Evolutionary conservation across 2,113 vertebrate species (phyloP).

Genomic region (Dasypus novemcinctus): DNA sequence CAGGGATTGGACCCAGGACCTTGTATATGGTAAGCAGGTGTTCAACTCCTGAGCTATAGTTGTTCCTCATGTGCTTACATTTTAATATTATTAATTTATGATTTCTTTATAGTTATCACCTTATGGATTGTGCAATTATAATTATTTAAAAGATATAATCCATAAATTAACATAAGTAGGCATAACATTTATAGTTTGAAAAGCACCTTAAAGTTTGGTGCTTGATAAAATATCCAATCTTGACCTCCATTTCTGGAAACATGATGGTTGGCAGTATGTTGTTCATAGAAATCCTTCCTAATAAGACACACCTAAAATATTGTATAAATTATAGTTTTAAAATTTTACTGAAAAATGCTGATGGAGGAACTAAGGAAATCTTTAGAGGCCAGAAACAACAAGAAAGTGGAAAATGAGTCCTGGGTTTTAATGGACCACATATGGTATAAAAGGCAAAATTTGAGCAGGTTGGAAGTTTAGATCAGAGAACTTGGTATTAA

Average conservation of each 20-base stretch:
- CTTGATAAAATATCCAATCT: not conserved
- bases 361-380: not conserved
- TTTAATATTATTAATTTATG: not conserved
- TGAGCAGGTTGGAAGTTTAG: not conserved
- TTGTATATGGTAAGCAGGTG: too few relatives aligned
- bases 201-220: not conserved
- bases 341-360: not conserved
- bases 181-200: not conserved
- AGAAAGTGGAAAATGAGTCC: not conserved
- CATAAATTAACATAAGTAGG: not conserved
- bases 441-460: not conserved
- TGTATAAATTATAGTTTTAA: not conserved
- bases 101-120: not conserved
- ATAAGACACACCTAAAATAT: not conserved
- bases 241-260: constrained; percentile 21
- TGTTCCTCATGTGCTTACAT: not conserved
- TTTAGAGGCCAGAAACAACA: not conserved
- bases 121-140: not conserved
- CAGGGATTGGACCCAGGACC: too few relatives aligned
- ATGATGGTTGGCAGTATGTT: not conserved
- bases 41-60: too few relatives aligned
- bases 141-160: not conserved
- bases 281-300: not conserved
- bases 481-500: not conserved
- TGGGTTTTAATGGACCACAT: not conserved